Evolutionary conservation across 2,797 vertebrate species (phyloP), one percentile per base, ranked within the genome.

Genomic region (Mastacembelus armatus): DNA sequence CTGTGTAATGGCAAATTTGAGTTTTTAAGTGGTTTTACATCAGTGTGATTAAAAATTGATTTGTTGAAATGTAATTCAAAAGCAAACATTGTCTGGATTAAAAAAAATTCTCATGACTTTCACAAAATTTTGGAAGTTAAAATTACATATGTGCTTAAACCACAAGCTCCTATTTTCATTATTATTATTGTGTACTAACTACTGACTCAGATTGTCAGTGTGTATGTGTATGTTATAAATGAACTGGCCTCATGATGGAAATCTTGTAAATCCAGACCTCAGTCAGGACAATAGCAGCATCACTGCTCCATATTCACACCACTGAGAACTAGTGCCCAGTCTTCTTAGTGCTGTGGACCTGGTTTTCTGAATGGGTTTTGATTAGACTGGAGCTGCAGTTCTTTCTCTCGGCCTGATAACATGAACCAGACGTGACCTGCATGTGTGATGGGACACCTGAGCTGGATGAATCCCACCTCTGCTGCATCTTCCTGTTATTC

Each of bases 401-500:
- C 52, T 14, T 26, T 73, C 21, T 47, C 55, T 8, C 27, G 44
- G 18, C n/a, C 27, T 57, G 38, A 47, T 77, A 61, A 79, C 51
- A 54, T 68, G 64, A 85, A 76, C 78, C 62, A 36, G 60, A 42
- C 55, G 0, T 60, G 75, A 88, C 80, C 81, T 52, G 16, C 45
- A 4, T 77, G 72, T 83, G 71, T 74, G 7, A 57, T 5, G 2
- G 7, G 4, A 58, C 74, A 80, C 63, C 77, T 65, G 69, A 29
- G 54, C 19, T 2, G 35, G 59, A 60, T 22, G 49, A 64, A 71
- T 10, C 42, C 4, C 26, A 11, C 6, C 42, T 68, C 38, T 29
- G 66, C 19, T 42, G 68, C 59, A 35, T 55, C 73, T 74, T 89
- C 83, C 84, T 84, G 86, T 71, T 51, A 16, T 64, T 69, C 22